Percentiles rank a stretch among this genome's conserved stretches.
Evolutionary conservation across 1,140 invertebrate species (phyloP).

Genomic region (Pseudomyrmex concolor): DNA sequence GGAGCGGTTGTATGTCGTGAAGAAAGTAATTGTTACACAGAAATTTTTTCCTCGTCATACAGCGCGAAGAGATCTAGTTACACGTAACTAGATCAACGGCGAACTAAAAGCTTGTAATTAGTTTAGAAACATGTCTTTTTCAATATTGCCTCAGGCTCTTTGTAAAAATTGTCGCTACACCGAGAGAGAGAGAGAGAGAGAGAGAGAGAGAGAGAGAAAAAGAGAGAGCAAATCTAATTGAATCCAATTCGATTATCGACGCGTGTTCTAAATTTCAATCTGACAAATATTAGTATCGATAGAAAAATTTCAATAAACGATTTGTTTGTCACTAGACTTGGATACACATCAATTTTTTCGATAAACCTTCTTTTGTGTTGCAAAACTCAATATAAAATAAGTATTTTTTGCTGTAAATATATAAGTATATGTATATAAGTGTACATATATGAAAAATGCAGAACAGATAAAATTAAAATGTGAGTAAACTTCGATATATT

Average conservation of each 20-base stretch:
- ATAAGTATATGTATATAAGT: too few species aligned
- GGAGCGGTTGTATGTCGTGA: not conserved
- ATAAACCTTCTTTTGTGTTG: too few species aligned
- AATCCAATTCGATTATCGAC: not conserved
- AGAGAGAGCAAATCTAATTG: too few species aligned
- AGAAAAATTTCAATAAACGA: not conserved
- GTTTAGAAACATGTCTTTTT: not conserved
- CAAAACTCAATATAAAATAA: too few species aligned
- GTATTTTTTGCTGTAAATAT: not conserved
- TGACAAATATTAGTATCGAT: not conserved
- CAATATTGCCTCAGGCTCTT: not conserved
- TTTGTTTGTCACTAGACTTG: slow-evolving; percentile 4
- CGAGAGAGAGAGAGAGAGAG: too few species aligned
- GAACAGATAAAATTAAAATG: not conserved
- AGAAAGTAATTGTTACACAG: not conserved
- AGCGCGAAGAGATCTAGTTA: not conserved
- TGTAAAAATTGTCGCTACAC: slow-evolving; percentile 1
- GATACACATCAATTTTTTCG: slow-evolving; percentile 14
- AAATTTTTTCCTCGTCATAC: slow-evolving; percentile 3
- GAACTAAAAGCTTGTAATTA: not conserved
- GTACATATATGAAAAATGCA: too few species aligned
- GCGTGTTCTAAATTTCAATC: slow-evolving; percentile 11
- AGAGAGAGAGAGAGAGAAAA: too few species aligned
- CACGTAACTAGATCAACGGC: not conserved
- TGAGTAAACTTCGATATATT: slow-evolving; percentile 1